Base-by-base conservation (phyloP, 2,888 invertebrate genomes). In the Melinaea marsaeus region DNA sequence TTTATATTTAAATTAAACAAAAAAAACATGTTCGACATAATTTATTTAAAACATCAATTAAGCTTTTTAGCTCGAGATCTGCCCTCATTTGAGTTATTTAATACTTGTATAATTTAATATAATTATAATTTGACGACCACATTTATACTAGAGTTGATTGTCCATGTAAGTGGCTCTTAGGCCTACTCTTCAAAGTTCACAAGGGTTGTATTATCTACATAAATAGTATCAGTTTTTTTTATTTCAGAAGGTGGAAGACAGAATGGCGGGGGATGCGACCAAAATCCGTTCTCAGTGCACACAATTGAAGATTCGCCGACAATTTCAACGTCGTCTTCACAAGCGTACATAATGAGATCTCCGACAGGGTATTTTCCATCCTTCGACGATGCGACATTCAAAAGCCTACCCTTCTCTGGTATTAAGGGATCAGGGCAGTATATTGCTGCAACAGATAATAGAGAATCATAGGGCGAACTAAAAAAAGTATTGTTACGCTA, bases 211-310 rank as follows among this genome's bases (percentile, higher is more conserved):
- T 90, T 90, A 58, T 86, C 90, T 55, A 88, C 75, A 55, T 79
- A 84, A 47, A 90, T 89, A 0, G 88, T 88, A 60, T 89, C 88
- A 0, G 84, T 67, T 66, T 84, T 84, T 6, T 77, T 74, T 11
- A 83, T 76, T 47, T 85, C 82, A 0, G 85, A 80, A 0, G 85
- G 86, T 0, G 79, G 82, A 2, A 88, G 74, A 93, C 97, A 97
- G 80, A 95, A 94, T 57, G 97, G 97, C 11, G 96, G 94, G 33
- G 95, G 94, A 81, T 96, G 95, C 2, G 96, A 96, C 97, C 97
- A 97, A 78, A 94, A 95, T 57, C 96, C 97, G 67, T 94, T 95
- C 81, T 97, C 97, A 5, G 95, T 96, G 87, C 97, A 97, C 56
- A 96, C 95, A 72, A 96, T 94, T 68, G 95, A 95, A 0, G 94